These are phyloP conservation scores for Otis tarda DNA, from an alignment of 2,113 vertebrate species.

Conservation along the genomic window DNA sequence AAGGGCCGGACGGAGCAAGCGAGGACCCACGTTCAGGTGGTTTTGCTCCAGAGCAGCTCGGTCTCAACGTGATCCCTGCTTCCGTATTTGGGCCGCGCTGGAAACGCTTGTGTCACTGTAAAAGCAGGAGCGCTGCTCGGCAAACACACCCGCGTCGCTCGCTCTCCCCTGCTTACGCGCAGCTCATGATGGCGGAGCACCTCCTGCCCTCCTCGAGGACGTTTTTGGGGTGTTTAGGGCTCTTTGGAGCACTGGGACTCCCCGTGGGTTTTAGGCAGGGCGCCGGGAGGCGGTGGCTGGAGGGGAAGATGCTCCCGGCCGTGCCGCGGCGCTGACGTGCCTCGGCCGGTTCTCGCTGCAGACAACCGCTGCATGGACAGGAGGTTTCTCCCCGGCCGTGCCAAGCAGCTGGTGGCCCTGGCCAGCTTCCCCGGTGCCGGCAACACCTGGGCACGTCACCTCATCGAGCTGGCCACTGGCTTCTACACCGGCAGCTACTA, in stretches of 20 bases:
- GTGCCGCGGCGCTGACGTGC: accelerated
- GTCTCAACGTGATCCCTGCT: accelerated
- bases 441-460: conserved; percentile 97
- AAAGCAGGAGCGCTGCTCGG: background rate
- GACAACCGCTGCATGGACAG: conserved; percentile 98
- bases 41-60: background rate
- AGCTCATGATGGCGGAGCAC: background rate
- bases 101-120: accelerated
- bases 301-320: background rate
- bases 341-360: background rate
- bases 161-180: accelerated
- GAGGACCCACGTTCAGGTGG: background rate
- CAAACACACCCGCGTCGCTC: background rate
- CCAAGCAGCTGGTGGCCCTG: conserved; percentile 87
- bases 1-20: background rate
- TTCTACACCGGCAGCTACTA: conserved; percentile 98
- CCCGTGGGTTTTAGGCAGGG: background rate
- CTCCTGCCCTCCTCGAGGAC: background rate
- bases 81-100: accelerated
- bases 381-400: conserved; percentile 86
- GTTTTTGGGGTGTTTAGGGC: accelerated
- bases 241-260: background rate
- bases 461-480: conserved; percentile 94
- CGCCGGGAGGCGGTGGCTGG: too few relatives aligned
- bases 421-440: conserved; percentile 96